Evolutionary conservation across 2,797 vertebrate genomes (phyloP).

Genomic region (Cryptoblepharus egeriae): DNA sequence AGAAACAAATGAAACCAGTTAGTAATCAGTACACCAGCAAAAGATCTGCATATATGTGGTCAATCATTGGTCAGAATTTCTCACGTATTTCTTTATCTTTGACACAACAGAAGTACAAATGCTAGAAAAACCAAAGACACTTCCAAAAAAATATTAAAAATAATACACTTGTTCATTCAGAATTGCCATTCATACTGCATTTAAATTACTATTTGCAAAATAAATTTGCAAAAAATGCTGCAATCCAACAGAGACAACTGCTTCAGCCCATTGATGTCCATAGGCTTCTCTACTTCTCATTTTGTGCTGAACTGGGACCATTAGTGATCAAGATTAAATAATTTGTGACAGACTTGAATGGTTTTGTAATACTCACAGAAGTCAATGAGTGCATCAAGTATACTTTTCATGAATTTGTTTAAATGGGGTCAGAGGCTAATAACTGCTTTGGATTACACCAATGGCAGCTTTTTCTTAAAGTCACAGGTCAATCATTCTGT

Average conservation of each 20-base stretch:
- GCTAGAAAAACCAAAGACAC: no score
- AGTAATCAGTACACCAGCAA: no score
- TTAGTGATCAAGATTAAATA: not conserved
- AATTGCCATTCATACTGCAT: no score
- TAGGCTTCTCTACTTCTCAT: not conserved
- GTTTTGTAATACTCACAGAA: not conserved
- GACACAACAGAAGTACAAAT: no score
- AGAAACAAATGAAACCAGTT: no score
- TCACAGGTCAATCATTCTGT: not conserved
- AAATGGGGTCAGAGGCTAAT: not conserved
- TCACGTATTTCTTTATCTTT: no score
- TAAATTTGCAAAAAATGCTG: not conserved
- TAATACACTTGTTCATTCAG: not conserved
- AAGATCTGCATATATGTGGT: no score
- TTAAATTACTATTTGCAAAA: no score
- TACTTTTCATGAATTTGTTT: not conserved
- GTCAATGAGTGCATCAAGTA: not conserved
- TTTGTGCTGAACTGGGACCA: not conserved
- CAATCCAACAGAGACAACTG: not conserved
- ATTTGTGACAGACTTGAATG: not conserved
- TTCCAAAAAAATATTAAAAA: no score
- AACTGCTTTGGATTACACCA: not conserved
- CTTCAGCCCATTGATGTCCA: not conserved
- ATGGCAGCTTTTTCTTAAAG: not conserved
- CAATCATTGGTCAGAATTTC: no score